These are phyloP conservation scores for Lampris megalopsis DNA, from an alignment of 2,113 vertebrate genomes.

Conservation along the genomic window DNA sequence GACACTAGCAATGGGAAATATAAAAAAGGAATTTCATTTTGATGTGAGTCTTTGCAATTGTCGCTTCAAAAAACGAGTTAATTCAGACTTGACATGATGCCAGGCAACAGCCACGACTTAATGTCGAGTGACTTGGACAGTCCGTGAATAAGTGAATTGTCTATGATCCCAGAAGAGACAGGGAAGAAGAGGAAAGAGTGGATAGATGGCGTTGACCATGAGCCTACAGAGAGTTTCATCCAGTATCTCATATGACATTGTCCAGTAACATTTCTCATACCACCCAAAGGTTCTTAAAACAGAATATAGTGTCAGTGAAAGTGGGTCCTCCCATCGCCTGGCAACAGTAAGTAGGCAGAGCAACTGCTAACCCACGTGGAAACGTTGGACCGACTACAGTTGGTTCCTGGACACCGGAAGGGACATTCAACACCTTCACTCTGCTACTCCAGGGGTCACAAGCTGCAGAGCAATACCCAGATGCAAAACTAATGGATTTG, in stretches of 20 bases:
- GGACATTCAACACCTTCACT: not conserved
- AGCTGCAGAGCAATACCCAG: not conserved
- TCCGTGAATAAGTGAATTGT: slow-evolving; percentile 49
- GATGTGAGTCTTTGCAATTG: too few species aligned
- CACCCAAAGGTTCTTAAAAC: not conserved
- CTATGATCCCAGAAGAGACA: slow-evolving; percentile 32
- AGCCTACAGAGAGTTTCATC: slow-evolving; percentile 21
- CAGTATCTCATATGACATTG: slow-evolving; percentile 28
- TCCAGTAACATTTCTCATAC: slow-evolving; percentile 14
- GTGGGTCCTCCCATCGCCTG: too few species aligned
- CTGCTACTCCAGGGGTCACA: not conserved
- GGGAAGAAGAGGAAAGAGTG: not conserved
- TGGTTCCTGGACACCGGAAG: not conserved
- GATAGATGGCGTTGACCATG: not conserved
- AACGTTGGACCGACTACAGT: not conserved
- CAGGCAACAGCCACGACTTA: slow-evolving; percentile 34
- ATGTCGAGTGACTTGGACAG: slow-evolving; percentile 37
- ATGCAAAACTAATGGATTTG: not conserved
- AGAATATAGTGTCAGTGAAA: not conserved
- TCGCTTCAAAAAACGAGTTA: not conserved
- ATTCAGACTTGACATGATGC: slow-evolving; percentile 43
- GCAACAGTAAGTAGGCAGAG: too few species aligned
- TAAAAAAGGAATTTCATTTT: too few species aligned
- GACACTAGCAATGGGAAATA: too few species aligned
- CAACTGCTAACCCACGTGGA: not conserved